Conservation (phyloP, 2,797 vertebrate genomes). For the Brachyrhaphis roseni region DNA sequence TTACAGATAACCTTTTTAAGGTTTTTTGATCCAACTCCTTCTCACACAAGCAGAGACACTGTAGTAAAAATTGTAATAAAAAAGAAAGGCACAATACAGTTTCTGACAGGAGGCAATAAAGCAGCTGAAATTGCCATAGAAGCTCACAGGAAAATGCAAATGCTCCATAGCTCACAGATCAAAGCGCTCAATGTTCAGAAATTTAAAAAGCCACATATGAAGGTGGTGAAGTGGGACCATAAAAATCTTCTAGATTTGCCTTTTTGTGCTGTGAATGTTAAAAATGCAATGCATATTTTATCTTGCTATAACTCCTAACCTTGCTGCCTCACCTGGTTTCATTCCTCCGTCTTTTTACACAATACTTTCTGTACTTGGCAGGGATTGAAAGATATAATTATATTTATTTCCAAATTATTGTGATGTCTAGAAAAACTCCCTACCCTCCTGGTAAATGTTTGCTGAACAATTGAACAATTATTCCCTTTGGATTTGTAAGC, state of each 20-base stretch:
- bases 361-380: slow-evolving; percentile 15
- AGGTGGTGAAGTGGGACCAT: slow-evolving; percentile 1
- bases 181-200: slow-evolving; percentile 38
- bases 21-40: not conserved
- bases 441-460: not conserved
- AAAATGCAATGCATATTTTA: slow-evolving; percentile 13
- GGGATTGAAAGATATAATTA: not conserved
- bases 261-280: slow-evolving; percentile 30
- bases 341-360: slow-evolving; percentile 8
- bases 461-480: not conserved
- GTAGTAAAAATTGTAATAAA: slow-evolving; percentile 1
- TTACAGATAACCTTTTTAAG: not conserved
- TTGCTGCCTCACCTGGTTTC: slow-evolving; percentile 26
- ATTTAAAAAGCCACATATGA: slow-evolving; percentile 17
- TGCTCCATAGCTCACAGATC: slow-evolving; percentile 31
- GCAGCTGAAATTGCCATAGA: not conserved
- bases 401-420: not conserved
- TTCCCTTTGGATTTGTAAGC: not conserved
- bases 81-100: not conserved
- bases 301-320: not conserved
- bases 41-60: not conserved
- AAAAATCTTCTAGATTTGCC: slow-evolving; percentile 23
- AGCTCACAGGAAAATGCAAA: slow-evolving; percentile 35
- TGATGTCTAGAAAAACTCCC: not conserved
- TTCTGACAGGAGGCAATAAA: slow-evolving; percentile 27